These are phyloP conservation scores for Tenthredo amoena DNA, from an alignment of 2,888 invertebrate species.

Conservation along the genomic window DNA sequence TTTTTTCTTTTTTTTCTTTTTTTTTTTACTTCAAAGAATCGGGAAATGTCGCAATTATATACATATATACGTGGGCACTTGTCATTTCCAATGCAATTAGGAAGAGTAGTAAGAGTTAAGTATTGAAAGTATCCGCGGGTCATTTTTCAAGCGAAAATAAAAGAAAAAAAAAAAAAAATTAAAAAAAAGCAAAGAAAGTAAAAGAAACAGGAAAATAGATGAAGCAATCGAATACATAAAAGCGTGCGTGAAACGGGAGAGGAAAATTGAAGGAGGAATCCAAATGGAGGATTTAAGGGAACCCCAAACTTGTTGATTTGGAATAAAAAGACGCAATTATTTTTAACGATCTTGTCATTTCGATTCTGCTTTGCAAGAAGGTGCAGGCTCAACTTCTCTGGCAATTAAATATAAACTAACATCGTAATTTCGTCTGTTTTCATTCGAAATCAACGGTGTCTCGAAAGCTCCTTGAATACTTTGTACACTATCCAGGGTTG, in stretches of 20 bases:
- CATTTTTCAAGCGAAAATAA: neutral
- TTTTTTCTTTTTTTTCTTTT: slow-evolving; percentile 52
- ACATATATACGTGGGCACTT: slow-evolving; percentile 69
- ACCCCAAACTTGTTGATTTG: neutral
- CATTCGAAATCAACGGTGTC: neutral
- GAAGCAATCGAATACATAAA: slow-evolving; percentile 3
- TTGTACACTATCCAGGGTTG: neutral
- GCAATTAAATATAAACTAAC: neutral
- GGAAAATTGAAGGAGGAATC: neutral
- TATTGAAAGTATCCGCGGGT: neutral
- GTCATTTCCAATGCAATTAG: slow-evolving; percentile 70
- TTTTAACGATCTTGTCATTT: neutral
- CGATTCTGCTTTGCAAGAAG: neutral
- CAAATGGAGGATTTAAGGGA: neutral
- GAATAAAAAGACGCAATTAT: neutral
- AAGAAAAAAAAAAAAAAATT: neutral
- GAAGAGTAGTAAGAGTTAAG: slow-evolving; percentile 26
- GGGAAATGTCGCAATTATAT: slow-evolving; percentile 66
- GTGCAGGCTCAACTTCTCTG: neutral
- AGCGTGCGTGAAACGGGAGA: neutral
- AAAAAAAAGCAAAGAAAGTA: neutral
- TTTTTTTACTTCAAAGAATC: slow-evolving; percentile 54
- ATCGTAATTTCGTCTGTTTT: neutral
- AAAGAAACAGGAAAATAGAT: neutral
- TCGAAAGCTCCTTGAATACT: neutral